A percentile compares a stretch with the other conserved stretches of the same genome.
Evolutionary conservation across 2,888 invertebrate genomes (phyloP).

Genomic region (Trissolcus japonicus): DNA sequence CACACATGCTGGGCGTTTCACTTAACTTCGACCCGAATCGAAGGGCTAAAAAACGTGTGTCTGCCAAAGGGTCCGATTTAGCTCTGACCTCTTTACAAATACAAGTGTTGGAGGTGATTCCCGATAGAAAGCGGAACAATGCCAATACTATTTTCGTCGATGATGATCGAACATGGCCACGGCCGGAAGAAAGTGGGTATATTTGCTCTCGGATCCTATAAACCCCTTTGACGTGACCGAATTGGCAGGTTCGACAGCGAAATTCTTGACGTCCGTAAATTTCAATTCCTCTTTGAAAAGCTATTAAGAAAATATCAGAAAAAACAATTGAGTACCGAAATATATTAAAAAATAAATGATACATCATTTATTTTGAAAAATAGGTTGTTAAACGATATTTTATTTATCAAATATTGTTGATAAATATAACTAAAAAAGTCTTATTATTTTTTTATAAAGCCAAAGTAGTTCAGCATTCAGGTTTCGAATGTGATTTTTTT

Average conservation of each 20-base stretch:
- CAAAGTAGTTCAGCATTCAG: no score
- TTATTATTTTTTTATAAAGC: no score
- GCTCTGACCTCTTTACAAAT: conserved; percentile 47
- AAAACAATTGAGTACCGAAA: no score
- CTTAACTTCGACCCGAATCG: conserved; percentile 31
- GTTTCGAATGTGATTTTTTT: conserved; percentile 16
- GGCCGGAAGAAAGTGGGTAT: conserved; percentile 64
- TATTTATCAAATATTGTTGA: no score
- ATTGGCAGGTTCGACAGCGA: conserved; percentile 27
- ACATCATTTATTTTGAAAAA: no score
- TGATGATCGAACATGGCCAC: conserved; percentile 73
- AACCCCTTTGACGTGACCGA: conserved; percentile 21
- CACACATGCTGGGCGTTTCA: conserved; percentile 9
- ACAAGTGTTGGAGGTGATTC: conserved; percentile 36
- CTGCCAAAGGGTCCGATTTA: conserved; percentile 50
- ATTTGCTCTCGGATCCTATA: conserved; percentile 25
- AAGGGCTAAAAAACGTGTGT: conserved; percentile 38
- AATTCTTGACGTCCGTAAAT: neutral
- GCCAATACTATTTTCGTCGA: conserved; percentile 73
- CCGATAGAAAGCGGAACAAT: conserved; percentile 73
- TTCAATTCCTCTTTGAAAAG: neutral
- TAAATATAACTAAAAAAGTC: no score
- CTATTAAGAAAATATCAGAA: neutral
- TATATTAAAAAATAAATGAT: no score
- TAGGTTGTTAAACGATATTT: no score